Base-by-base conservation (phyloP, 2,113 vertebrate genomes). In the Pteruthius melanotis region DNA sequence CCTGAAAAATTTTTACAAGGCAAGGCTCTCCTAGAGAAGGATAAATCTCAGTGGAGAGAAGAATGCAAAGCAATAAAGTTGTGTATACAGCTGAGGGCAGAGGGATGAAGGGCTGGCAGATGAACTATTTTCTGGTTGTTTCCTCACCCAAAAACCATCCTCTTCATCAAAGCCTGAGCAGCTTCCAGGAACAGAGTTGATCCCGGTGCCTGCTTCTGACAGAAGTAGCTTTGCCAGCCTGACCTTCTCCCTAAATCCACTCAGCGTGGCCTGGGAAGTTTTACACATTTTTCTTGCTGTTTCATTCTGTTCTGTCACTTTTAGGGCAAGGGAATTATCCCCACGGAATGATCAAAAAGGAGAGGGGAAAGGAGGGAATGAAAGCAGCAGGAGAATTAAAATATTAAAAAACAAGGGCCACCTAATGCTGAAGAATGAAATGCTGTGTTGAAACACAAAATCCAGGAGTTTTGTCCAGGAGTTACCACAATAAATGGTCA, bases 71-170 rank as follows among this genome's bases (percentile, higher is more conserved):
- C 6, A 77, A 52, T 78, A 23, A 49, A 53, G n/a, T 44, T 89
- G 65, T 82, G 13, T 71, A 61, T 49, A 60, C 17, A 83, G 11
- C 23, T 60, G 77, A 66, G 42, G n/a, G 37, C 49, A 87, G 77
- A 82, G 61, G 61, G 69, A 89, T 69, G 87, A 87, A 47, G 37
- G 39, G 77, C 91, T 92, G 89, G 91, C 47, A 71, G 86, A 76
- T 83, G 42, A 35, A 42, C 5, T 65, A 17, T 84, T 93, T 92
- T 94, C 66, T 45, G 24, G 54, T 83, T 72, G 39, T 93, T 93
- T 86, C 52, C 80, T 96, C 79, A 86, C 52, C 50, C 45, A 63
- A 70, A 93, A 94, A 94, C 39, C 71, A 74, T 45, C 33, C 33
- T 87, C 80, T 83, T 91, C 3, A 0, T 84, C 91, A 72, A 57